Evolutionary conservation across 2,113 vertebrate species (phyloP), one percentile per base, ranked within the genome.

Genomic region (Pseudopipra pipra): DNA sequence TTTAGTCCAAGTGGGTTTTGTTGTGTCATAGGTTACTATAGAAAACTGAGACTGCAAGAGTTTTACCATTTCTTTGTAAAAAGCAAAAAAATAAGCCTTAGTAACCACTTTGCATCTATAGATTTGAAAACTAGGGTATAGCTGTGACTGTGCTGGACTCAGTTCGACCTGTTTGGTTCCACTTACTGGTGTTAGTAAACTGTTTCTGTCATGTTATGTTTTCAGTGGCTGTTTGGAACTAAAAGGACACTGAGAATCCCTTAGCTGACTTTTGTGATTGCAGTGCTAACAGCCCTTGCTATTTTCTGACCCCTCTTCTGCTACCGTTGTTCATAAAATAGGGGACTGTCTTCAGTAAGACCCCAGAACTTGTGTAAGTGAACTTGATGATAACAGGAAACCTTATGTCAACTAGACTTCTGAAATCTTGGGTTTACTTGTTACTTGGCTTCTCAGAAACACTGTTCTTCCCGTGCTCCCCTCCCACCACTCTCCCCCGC

Each of bases 161-260:
- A 2, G n/a, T 74, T 58, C 21, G 72, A 5, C 54, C 66, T 73
- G 22, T 35, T 41, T 75, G 37, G 23, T 54, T 83, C 49, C 17
- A 33, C 41, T 56, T 68, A 11, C 9, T 49, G 30, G 11, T 75
- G 46, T 24, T 87, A 4, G 24, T 75, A 71, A 35, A 23, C 21
- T 3, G 1, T 12, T 84, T 47, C 54, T 68, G 30, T 59, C 54
- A 6, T 1, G 0, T 52, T 47, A 7, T 0, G 0, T 35, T 73
- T 70, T 75, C 52, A 70, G 87, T 61, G 56, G 20, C 66, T 68
- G 44, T 49, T 85, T 0, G 4, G 51, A 82, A 37, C 28, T 35
- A 51, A 37, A 68, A 86, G 52, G 31, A 35, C 28, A 1, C 59
- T 20, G 37, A 63, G 30, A 56, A 27, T 76, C 37, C 31, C 9